A percentile compares a stretch with the other conserved stretches of the same genome.
Evolutionary conservation across 2,113 vertebrate species (phyloP).

Genomic region (Nipponia nippon): DNA sequence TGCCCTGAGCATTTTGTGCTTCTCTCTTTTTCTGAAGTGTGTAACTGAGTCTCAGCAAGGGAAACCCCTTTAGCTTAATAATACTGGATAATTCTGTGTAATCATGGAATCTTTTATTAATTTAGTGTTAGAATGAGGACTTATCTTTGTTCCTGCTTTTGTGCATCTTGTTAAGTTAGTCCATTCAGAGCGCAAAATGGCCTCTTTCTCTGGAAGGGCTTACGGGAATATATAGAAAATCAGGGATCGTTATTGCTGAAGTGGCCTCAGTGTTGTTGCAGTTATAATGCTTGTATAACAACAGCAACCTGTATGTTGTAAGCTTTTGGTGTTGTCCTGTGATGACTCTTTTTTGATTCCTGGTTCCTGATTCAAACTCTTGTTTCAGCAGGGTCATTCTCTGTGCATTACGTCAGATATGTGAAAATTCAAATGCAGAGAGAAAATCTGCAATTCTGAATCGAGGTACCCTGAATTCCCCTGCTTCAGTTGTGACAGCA

Average conservation of each 20-base stretch:
- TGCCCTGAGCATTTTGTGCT: background rate
- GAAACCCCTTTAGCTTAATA: background rate
- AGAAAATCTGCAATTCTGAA: background rate
- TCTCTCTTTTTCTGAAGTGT: background rate
- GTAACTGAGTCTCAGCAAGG: background rate
- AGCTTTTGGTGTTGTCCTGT: background rate
- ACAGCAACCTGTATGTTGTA: background rate
- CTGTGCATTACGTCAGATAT: background rate
- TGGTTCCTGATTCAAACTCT: background rate
- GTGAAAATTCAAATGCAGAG: background rate
- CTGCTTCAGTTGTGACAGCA: background rate
- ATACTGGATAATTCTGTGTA: background rate
- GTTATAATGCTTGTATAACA: background rate
- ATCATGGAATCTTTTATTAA: background rate
- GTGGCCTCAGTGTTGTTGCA: background rate
- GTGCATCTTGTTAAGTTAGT: background rate
- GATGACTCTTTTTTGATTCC: background rate
- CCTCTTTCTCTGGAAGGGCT: background rate
- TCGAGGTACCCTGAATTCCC: background rate
- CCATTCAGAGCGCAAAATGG: background rate
- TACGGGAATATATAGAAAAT: background rate
- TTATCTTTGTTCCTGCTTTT: background rate
- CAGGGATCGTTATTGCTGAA: background rate
- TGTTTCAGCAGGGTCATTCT: background rate
- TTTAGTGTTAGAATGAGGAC: background rate